Base-by-base conservation (phyloP, 2,113 vertebrate genomes). In the Gopherus flavomarginatus region DNA sequence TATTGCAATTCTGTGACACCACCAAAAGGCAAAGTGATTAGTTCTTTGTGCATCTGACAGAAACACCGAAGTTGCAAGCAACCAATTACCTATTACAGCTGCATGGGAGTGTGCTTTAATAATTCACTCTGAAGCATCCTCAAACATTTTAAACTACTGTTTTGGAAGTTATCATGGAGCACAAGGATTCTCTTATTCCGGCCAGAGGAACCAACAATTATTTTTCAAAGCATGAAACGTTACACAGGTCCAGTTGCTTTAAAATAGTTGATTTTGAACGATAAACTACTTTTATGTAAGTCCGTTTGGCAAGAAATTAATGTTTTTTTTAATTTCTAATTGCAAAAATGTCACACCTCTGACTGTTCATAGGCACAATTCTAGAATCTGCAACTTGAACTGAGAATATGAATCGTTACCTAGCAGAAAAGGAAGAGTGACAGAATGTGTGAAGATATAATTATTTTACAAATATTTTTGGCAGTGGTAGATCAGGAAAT, bases 371-470 rank as follows among this genome's bases (percentile, higher is more conserved):
- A 5, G 84, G 78, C 85, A 59, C 22, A 89, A 87, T 72, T 72
- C n/a, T 90, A 42, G 38, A 87, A 65, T n/a, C 27, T 86, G 53
- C 79, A 52, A 52, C 17, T 17, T 16, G 52, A 52, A 52, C 6
- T 56, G 3, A 59, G 29, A 59, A 59, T 53, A 85, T 57, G 62
- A 87, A 86, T 87, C 81, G 11, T 50, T 52, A 52, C 52, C 52
- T 52, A 52, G 52, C 52, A 52, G 52, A 89, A 87, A 81, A 14
- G 69, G 3, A 21, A 0, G 6, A 44, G n/a, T 94, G 52, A 94
- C 84, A 91, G 59, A 35, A 27, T 81, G n/a, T 24, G 56, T 26
- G 42, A 92, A 2, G 52, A 87, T 94, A 93, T 94, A 86, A 90
- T 54, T 75, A 1, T 50, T 95, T 88, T 88, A 86, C 59, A 95